Evolutionary conservation across 2,888 invertebrate genomes (phyloP).

Genomic region (Gibbula magus): DNA sequence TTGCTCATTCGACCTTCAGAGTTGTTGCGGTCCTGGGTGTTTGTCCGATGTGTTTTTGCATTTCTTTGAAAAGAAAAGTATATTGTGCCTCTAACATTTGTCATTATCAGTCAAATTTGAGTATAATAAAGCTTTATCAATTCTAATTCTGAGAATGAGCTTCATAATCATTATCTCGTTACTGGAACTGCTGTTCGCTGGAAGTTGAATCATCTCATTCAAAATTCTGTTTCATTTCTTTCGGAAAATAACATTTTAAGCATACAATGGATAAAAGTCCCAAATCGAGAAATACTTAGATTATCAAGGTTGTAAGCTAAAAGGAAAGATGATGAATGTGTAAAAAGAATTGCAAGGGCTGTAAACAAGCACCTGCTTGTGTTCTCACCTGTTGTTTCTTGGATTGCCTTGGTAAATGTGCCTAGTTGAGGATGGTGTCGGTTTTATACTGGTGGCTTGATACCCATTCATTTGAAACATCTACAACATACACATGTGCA

Average conservation of each 20-base stretch:
- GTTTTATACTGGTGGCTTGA: slow-evolving; percentile 63
- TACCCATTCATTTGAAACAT: slow-evolving; percentile 67
- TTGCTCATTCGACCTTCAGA: slow-evolving; percentile 31
- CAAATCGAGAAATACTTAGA: too few relatives aligned
- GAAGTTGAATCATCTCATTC: too few relatives aligned
- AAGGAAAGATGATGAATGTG: not conserved
- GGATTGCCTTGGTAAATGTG: slow-evolving; percentile 47
- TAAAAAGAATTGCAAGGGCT: not conserved
- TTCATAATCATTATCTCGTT: too few relatives aligned
- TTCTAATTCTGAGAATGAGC: too few relatives aligned
- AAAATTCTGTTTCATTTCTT: too few relatives aligned
- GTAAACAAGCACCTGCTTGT: slow-evolving; percentile 11
- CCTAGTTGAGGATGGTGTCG: slow-evolving; percentile 47
- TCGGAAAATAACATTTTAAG: too few relatives aligned
- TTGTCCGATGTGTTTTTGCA: slow-evolving; percentile 44
- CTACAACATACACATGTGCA: slow-evolving; percentile 42
- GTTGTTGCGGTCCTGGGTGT: slow-evolving; percentile 48
- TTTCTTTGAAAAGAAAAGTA: slow-evolving; percentile 26
- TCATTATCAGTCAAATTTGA: not conserved
- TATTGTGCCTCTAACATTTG: not conserved
- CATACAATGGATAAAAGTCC: too few relatives aligned
- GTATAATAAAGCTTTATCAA: not conserved
- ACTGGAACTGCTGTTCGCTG: too few relatives aligned
- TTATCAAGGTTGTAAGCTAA: not conserved
- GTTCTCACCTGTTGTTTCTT: slow-evolving; percentile 45